phyloP scores from a whole-genome alignment of 2,797 vertebrate genomes.

The Pampus argenteus region DNA sequence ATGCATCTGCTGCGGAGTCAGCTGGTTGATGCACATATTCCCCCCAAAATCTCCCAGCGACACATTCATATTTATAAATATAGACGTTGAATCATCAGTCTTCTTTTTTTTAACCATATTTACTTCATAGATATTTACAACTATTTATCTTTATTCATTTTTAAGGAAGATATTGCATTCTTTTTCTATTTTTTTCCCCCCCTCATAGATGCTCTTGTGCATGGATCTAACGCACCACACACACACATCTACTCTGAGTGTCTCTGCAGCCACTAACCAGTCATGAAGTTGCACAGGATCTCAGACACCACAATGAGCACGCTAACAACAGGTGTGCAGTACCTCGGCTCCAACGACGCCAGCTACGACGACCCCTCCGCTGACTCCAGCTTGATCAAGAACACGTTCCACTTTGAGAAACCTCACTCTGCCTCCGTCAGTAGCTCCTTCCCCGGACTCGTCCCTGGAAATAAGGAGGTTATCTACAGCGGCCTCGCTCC shows the following conservation, averaged over 20 bases:
- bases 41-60: constrained; percentile 50
- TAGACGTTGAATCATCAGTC: neutral
- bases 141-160: neutral
- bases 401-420: constrained; percentile 87
- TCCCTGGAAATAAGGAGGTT: constrained; percentile 88
- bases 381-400: constrained; percentile 67
- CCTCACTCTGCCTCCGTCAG: constrained; percentile 88
- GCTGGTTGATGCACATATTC: constrained; percentile 68
- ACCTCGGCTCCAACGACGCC: constrained; percentile 93
- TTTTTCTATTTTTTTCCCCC: neutral
- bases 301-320: constrained; percentile 93
- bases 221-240: constrained; percentile 33
- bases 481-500: constrained; percentile 84
- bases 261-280: constrained; percentile 70
- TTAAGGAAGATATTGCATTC: neutral
- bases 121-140: neutral
- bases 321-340: constrained; percentile 93
- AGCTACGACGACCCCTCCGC: constrained; percentile 82
- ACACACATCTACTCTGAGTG: constrained; percentile 55
- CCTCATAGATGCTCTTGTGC: constrained; percentile 48
- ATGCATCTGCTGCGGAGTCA: constrained; percentile 77
- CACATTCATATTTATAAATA: constrained; percentile 21
- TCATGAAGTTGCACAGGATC: constrained; percentile 95
- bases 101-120: neutral
- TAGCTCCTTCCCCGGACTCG: constrained; percentile 88